These are phyloP conservation scores for Schrankia costaestrigalis DNA, from an alignment of 2,888 invertebrate genomes.

Conservation along the genomic window DNA sequence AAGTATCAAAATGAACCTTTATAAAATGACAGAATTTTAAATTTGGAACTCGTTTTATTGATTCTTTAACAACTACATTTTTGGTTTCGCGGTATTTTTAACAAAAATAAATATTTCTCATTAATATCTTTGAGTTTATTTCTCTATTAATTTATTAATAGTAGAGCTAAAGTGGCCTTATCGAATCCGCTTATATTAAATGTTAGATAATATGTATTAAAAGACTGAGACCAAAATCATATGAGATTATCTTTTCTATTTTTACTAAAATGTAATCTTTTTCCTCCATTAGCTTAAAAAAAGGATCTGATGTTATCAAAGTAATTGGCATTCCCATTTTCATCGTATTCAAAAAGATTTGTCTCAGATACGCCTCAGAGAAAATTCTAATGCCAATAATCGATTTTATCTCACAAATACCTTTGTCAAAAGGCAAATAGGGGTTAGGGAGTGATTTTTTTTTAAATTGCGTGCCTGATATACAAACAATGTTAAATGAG, in stretches of 20 bases:
- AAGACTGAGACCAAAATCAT: conserved; percentile 5
- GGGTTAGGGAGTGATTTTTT: conserved; percentile 2
- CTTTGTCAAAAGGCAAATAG: conserved; percentile 15
- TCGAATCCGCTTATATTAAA: too few relatives aligned
- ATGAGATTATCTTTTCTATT: conserved; percentile 19
- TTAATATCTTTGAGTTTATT: too few relatives aligned
- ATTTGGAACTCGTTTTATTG: too few relatives aligned
- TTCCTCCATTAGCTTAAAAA: conserved; percentile 38
- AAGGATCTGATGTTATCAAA: conserved; percentile 51
- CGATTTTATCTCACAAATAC: conserved; percentile 29
- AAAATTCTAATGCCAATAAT: conserved; percentile 35
- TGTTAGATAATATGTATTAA: too few relatives aligned
- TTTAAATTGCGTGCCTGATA: too few relatives aligned
- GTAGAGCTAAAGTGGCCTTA: too few relatives aligned
- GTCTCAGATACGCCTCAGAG: conserved; percentile 42
- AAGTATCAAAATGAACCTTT: too few relatives aligned
- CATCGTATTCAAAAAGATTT: conserved; percentile 47
- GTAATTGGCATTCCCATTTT: conserved; percentile 58
- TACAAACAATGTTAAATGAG: too few relatives aligned
- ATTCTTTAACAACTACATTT: background rate
- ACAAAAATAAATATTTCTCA: background rate
- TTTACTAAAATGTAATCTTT: conserved; percentile 30
- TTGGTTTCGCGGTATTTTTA: background rate
- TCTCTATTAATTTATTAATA: too few relatives aligned
- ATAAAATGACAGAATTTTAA: too few relatives aligned